phyloP scores from a whole-genome alignment of 2,113 vertebrate genomes.

The Neopipo cinnamomea region DNA sequence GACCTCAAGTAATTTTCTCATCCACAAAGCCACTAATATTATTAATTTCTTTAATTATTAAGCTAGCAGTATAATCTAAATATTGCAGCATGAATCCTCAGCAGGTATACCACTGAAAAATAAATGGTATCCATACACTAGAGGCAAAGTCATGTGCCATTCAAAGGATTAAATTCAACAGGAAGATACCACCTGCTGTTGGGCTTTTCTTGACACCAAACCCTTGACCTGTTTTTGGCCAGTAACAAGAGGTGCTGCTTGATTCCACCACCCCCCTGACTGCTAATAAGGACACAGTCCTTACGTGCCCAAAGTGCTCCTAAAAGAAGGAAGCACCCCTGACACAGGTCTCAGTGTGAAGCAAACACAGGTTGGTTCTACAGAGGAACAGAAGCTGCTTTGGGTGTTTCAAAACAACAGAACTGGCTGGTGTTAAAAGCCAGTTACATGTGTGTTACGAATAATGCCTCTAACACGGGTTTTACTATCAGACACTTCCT shows the following conservation, averaged over 20 bases:
- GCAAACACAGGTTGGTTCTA: background rate
- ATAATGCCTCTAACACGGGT: background rate
- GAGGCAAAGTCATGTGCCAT: background rate
- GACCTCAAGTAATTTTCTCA: background rate
- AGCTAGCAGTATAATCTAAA: background rate
- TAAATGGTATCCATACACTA: background rate
- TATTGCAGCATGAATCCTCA: background rate
- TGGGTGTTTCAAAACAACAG: background rate
- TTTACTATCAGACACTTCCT: background rate
- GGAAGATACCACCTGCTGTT: background rate
- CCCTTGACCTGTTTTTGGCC: background rate
- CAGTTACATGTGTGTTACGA: background rate
- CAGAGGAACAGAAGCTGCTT: background rate
- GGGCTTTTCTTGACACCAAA: background rate
- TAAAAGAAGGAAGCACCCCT: background rate
- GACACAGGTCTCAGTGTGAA: background rate
- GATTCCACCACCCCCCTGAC: background rate
- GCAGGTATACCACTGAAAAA: background rate
- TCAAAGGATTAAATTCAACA: background rate
- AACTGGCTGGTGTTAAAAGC: background rate
- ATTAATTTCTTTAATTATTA: background rate
- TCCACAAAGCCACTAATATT: background rate
- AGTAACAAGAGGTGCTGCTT: background rate
- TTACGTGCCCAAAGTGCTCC: rapidly evolving
- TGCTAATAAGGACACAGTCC: rapidly evolving